Base-by-base conservation (phyloP, 2,888 invertebrate species). In the Xylota segnis region DNA sequence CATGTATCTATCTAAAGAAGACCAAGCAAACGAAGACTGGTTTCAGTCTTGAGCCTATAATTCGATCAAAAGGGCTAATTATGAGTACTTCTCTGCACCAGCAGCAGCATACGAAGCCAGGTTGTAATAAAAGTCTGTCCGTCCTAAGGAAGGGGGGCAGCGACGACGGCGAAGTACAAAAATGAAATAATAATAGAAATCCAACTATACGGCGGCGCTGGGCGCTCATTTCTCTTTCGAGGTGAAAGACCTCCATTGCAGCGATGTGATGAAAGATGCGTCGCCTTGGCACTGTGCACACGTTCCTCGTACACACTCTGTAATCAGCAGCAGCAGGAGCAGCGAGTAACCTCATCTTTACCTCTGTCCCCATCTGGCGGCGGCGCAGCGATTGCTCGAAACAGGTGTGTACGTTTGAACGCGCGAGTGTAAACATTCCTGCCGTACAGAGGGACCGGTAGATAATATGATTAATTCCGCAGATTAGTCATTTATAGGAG, bases 181-280 rank as follows among this genome's bases (percentile, higher is more conserved):
- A 50, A 71, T 72, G 66, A 72, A 79, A 79, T 82, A 82, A 82
- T 82, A 82, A 76, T 83, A 83, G 71, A 71, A 65, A 71, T 76
- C 34, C 65, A 58, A 76, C 68, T 52, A 12, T 29, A 40, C 75
- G 9, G 7, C 23, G 27, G 29, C 45, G 18, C 58, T 16, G 63
- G 56, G 72, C 43, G 32, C 58, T 63, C n/a, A 66, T 23, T 65
- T 63, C 16, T 56, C 23, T 61, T 23, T 9, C 10, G 43, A 71
- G 82, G 82, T 83, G 70, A 83, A 83, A 65, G 82, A 83, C 76
- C 82, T 70, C 10, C 23, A n/a, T 12, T 75, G 29, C 45, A 29
- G 63, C 18, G 32, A 16, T 45, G 68, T 50, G 50, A 65, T 45
- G 65, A 77, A 59, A 71, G 76, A 76, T 82, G 82, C 76, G 63